Evolutionary conservation across 2,113 vertebrate genomes (phyloP).

Genomic region (Platysternon megacephalum): DNA sequence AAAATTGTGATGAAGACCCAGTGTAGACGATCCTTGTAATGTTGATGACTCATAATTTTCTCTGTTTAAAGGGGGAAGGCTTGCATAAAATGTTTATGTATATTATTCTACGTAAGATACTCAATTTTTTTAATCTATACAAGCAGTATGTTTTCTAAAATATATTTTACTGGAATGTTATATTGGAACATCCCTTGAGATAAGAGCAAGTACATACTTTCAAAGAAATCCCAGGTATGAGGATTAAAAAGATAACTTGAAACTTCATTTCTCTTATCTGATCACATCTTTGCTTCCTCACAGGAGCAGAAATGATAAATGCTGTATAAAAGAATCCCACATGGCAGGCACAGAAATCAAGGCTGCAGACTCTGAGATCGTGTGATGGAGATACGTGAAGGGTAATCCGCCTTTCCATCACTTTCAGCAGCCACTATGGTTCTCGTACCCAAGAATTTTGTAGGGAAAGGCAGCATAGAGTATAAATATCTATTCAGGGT

Average conservation of each 20-base stretch:
- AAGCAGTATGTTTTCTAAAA: slow-evolving; percentile 50
- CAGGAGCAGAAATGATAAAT: slow-evolving; percentile 64
- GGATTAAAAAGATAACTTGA: slow-evolving; percentile 82
- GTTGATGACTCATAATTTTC: slow-evolving; percentile 18
- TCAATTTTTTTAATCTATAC: slow-evolving; percentile 35
- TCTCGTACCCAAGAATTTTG: neutral
- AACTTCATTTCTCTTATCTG: slow-evolving; percentile 82
- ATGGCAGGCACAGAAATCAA: slow-evolving; percentile 40
- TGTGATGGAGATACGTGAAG: slow-evolving; percentile 16
- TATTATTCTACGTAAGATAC: slow-evolving; percentile 33
- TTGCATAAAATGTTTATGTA: slow-evolving; percentile 35
- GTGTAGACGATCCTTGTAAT: neutral
- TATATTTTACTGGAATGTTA: slow-evolving; percentile 53
- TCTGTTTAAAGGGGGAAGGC: slow-evolving; percentile 15
- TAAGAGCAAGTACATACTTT: slow-evolving; percentile 73
- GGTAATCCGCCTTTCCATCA: neutral
- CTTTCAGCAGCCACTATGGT: neutral
- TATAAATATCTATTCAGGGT: neutral
- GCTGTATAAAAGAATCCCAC: slow-evolving; percentile 60
- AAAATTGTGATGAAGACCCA: neutral
- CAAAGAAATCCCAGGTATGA: slow-evolving; percentile 78
- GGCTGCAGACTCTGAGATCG: slow-evolving; percentile 30
- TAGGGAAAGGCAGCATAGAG: neutral
- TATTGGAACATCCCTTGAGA: slow-evolving; percentile 72
- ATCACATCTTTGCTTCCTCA: slow-evolving; percentile 75